Conservation (phyloP, 2,797 vertebrate genomes). For the Siniperca undulata region DNA sequence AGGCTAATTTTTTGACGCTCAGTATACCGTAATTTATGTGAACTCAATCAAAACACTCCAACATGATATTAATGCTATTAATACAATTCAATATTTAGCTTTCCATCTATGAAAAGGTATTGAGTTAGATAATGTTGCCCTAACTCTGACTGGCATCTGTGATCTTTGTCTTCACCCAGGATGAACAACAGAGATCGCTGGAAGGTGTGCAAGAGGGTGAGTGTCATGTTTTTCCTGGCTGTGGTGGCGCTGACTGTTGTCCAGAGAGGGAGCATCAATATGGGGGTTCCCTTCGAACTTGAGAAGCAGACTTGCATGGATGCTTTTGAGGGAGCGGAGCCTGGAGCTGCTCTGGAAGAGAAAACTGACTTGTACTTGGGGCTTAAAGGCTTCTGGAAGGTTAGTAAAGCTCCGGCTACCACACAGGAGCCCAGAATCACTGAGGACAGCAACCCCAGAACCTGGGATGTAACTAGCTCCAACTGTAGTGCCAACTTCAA, state of each 20-base stretch:
- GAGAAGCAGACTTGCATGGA: slow-evolving; percentile 77
- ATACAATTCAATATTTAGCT: neutral
- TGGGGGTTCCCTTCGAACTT: slow-evolving; percentile 82
- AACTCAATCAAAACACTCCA: neutral
- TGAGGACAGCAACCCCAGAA: slow-evolving; percentile 27
- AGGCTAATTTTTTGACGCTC: neutral
- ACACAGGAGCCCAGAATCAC: slow-evolving; percentile 13
- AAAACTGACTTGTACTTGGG: slow-evolving; percentile 40
- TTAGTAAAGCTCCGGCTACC: neutral
- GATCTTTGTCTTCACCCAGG: slow-evolving; percentile 77
- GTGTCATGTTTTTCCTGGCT: slow-evolving; percentile 88
- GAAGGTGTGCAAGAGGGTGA: slow-evolving; percentile 88
- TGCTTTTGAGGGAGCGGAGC: slow-evolving; percentile 29
- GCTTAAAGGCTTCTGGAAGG: slow-evolving; percentile 88
- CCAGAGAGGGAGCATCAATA: slow-evolving; percentile 86
- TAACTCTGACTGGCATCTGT: slow-evolving; percentile 19
- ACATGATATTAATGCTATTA: neutral
- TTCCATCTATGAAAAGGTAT: neutral
- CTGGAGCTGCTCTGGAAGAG: slow-evolving; percentile 57
- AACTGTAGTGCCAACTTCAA: slow-evolving; percentile 93
- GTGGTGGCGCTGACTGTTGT: slow-evolving; percentile 87
- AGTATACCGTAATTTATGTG: neutral
- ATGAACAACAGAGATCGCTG: slow-evolving; percentile 84
- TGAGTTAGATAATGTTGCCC: neutral
- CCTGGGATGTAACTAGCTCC: slow-evolving; percentile 89